Base-by-base conservation (phyloP, 23 tunicate species). In the Phallusia fumigata region DNA sequence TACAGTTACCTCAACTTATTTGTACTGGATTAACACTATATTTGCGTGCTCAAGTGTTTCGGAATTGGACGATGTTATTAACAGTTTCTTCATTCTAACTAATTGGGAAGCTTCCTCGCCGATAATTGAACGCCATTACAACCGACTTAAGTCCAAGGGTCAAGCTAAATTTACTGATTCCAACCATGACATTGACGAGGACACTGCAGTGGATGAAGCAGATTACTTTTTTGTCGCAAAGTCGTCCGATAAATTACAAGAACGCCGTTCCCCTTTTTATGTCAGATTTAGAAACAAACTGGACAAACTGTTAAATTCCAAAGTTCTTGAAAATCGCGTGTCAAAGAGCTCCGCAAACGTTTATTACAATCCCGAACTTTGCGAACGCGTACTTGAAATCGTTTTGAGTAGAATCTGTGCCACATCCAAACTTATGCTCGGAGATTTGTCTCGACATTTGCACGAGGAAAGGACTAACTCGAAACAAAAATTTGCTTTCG, bases 381-480 rank as follows among this genome's bases (percentile, higher is more conserved):
- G 69, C 28, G 28, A 21, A 16, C 26, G 28, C 8, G 69, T 58
- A 24, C 3, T 58, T 22, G 69, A 58, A 24, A 24, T 58, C 26
- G 28, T 58, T 1, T 21, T 58, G 3, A 21, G 28, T 24, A 22
- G 69, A 58, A 58, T 58, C 8, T 58, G 69, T 24, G 26, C 69
- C 26, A 58, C 69, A 21, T 58, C 69, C 26, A 58, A 58, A 13
- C 69, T 58, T 22, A 58, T 58, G 69, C 69, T 58, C 3, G 69
- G 69, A 58, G 69, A 58, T 58, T 58, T 58, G 69, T 58, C 69
- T 16, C 69, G 69, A 58, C 69, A 58, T 24, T 21, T 58, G 28
- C 26, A 58, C 28, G 69, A 22, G 28, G 26, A 24, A 22, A 58
- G 3, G 28, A 58, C 69, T 5, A 58, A 2, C 3, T 1, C 26